A percentile compares a stretch with the other conserved stretches of the same genome.
Conservation (phyloP, 2,797 vertebrate species). For the Margarornis squamiger region DNA sequence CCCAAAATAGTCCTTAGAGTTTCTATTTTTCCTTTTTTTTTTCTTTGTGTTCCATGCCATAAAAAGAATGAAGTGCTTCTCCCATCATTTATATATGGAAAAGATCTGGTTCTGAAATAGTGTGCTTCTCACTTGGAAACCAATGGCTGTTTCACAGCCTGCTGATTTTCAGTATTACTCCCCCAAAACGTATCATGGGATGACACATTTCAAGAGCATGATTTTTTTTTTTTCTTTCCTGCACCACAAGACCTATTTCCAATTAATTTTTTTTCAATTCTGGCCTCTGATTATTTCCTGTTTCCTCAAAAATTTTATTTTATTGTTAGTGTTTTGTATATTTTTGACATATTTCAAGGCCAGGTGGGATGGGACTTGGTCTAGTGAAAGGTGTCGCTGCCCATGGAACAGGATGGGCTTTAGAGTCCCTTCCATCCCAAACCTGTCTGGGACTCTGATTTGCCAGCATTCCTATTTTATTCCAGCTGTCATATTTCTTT, state of each 20-base stretch:
- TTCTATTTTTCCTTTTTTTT: no score
- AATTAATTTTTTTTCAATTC: background rate
- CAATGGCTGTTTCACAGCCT: background rate
- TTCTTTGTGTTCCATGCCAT: background rate
- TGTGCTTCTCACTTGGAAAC: background rate
- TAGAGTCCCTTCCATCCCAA: background rate
- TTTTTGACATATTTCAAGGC: background rate
- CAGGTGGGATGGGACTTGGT: background rate
- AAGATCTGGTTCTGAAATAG: background rate
- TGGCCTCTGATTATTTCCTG: background rate
- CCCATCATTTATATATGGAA: background rate
- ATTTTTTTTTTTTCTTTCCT: background rate
- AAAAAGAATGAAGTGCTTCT: background rate
- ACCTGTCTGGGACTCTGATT: background rate
- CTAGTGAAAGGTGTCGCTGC: background rate
- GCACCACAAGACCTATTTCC: background rate
- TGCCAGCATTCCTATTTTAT: background rate
- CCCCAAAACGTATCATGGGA: background rate
- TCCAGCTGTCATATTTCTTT: background rate
- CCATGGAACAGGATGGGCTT: background rate
- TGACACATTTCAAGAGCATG: background rate
- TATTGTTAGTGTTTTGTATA: fast-evolving
- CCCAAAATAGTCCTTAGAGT: no score
- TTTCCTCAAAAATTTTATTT: background rate
- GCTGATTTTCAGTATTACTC: background rate